These are phyloP conservation scores for Oxyura jamaicensis DNA, from an alignment of 2,113 vertebrate genomes.

Conservation along the genomic window DNA sequence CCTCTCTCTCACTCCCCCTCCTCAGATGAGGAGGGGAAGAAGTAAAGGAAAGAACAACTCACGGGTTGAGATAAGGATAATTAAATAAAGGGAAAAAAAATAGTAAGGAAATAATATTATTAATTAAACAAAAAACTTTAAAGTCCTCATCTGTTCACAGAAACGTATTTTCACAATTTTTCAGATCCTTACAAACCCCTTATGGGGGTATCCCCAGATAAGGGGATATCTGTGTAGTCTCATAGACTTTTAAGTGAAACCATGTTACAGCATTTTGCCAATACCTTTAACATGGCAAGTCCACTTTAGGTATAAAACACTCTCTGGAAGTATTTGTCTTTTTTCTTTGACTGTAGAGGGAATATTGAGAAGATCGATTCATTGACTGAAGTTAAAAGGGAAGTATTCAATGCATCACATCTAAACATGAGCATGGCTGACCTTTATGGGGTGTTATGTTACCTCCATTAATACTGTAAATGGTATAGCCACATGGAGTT, in stretches of 20 bases:
- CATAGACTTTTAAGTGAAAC: not conserved
- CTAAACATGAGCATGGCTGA: not conserved
- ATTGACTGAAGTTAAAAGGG: not conserved
- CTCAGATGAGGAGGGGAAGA: too few relatives aligned
- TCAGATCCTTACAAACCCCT: not conserved
- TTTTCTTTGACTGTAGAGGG: not conserved
- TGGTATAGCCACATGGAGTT: not conserved
- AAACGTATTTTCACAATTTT: not conserved
- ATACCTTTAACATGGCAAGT: not conserved
- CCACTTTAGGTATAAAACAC: not conserved
- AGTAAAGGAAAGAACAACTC: too few relatives aligned
- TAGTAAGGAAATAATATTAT: too few relatives aligned
- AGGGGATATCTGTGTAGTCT: not conserved
- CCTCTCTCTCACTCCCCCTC: too few relatives aligned
- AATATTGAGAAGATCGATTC: not conserved
- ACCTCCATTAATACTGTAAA: not conserved
- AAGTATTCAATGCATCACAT: not conserved
- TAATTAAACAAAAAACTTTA: too few relatives aligned
- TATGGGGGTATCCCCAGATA: not conserved
- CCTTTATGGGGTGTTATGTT: not conserved
- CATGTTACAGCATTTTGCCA: not conserved
- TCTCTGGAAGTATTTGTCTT: not conserved
- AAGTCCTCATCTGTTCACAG: not conserved
- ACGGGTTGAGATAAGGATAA: too few relatives aligned
- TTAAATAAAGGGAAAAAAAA: too few relatives aligned